Conservation (phyloP, 2,113 vertebrate genomes). For the Brienomyrus longianalis region DNA sequence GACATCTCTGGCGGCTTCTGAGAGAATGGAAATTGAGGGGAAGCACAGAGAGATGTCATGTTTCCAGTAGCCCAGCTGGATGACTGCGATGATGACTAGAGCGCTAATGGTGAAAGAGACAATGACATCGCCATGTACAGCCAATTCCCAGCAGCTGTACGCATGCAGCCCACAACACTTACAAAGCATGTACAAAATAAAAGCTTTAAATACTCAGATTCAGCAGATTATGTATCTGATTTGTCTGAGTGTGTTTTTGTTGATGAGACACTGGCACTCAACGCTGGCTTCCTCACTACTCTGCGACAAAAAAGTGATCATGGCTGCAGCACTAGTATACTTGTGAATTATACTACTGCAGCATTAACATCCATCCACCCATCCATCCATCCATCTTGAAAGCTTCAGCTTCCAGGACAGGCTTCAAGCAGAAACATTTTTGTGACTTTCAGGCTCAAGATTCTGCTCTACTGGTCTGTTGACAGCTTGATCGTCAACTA, state of each 20-base stretch:
- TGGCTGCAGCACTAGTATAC: background rate
- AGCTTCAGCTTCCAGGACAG: background rate
- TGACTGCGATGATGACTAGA: background rate
- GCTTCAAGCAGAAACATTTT: background rate
- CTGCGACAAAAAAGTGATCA: background rate
- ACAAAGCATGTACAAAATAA: background rate
- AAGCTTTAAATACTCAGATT: background rate
- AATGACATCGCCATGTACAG: background rate
- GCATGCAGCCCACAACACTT: background rate
- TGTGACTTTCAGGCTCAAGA: background rate
- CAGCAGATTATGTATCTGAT: background rate
- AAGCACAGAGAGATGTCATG: background rate
- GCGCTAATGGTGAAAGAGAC: background rate
- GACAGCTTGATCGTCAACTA: background rate
- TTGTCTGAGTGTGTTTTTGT: background rate
- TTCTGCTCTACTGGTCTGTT: background rate
- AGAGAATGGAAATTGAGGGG: too few species aligned
- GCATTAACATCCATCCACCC: background rate
- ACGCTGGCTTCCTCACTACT: background rate
- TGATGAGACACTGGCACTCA: background rate
- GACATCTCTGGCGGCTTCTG: background rate
- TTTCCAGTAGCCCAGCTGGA: background rate
- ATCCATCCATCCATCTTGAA: background rate
- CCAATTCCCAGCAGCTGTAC: background rate
- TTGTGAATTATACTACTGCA: background rate